phyloP scores from a whole-genome alignment of 2,113 vertebrate species.

The Corythoichthys intestinalis region DNA sequence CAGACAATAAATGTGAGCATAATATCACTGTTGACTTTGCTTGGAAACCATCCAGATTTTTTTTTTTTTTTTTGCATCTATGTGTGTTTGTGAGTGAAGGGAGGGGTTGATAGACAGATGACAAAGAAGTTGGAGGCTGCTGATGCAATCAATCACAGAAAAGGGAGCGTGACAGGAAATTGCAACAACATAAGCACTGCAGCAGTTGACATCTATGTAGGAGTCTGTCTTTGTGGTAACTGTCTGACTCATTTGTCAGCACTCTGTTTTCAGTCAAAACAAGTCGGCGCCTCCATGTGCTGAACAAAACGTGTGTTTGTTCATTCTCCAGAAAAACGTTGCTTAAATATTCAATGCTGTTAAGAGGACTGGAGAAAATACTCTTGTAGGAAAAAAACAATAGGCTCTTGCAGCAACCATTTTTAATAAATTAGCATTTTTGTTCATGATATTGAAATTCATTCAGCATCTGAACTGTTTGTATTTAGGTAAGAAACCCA shows the following conservation, averaged over 20 bases:
- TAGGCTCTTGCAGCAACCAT: background rate
- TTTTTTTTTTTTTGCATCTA: background rate
- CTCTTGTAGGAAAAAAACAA: background rate
- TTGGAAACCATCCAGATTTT: no score
- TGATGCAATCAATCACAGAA: conserved; percentile 33
- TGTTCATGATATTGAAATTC: no score
- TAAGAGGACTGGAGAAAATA: background rate
- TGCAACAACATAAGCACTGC: conserved; percentile 16
- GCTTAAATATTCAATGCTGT: background rate
- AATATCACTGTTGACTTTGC: no score
- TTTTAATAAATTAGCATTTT: no score
- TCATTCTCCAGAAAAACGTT: background rate
- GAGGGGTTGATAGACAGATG: conserved; percentile 16
- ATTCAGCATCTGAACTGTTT: no score
- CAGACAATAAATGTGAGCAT: no score
- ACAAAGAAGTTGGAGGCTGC: conserved; percentile 36
- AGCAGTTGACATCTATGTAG: background rate
- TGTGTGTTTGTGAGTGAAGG: conserved; percentile 32
- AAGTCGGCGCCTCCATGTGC: background rate
- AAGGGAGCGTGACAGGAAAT: conserved; percentile 34
- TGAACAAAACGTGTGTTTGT: conserved; percentile 4
- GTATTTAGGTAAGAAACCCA: no score
- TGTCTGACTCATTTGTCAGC: background rate
- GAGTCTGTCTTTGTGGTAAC: background rate
- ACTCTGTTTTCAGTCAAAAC: conserved; percentile 1